These are phyloP conservation scores for Kryptolebias marmoratus DNA, from an alignment of 2,113 vertebrate genomes.

Conservation along the genomic window DNA sequence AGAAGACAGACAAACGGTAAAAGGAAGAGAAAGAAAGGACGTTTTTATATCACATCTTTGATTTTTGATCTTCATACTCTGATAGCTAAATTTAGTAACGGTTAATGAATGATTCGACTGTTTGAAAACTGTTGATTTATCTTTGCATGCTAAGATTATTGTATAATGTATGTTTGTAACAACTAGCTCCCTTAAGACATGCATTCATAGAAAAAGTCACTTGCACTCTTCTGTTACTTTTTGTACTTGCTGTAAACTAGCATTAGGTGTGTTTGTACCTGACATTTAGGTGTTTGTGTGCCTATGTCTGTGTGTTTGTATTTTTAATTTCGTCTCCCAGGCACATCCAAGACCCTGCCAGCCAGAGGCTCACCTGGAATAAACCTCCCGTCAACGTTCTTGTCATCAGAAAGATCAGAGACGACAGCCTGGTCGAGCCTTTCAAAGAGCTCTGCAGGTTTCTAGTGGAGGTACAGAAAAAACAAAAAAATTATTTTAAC, in stretches of 20 bases:
- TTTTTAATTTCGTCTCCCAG: slow-evolving; percentile 48
- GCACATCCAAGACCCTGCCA: slow-evolving; percentile 86
- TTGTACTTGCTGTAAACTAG: background rate
- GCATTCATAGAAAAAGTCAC: background rate
- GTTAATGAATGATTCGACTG: slow-evolving; percentile 46
- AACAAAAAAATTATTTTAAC: background rate
- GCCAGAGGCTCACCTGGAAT: slow-evolving; percentile 85
- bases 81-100: background rate
- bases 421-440: slow-evolving; percentile 81
- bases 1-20: slow-evolving; percentile 56
- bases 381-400: slow-evolving; percentile 83
- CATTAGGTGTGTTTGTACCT: background rate
- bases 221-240: background rate
- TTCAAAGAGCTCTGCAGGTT: slow-evolving; percentile 86
- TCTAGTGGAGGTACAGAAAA: slow-evolving; percentile 78
- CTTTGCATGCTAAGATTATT: background rate
- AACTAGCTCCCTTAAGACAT: background rate
- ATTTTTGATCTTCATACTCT: slow-evolving; percentile 51
- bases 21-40: background rate
- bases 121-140: background rate
- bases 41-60: slow-evolving; percentile 27
- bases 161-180: slow-evolving; percentile 3
- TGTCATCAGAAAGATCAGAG: slow-evolving; percentile 83
- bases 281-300: slow-evolving; percentile 9
- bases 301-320: slow-evolving; percentile 3